Percentiles rank a stretch among this genome's conserved stretches.
phyloP scores from a whole-genome alignment of 2,888 invertebrate species.

The Dasypolia templi region DNA sequence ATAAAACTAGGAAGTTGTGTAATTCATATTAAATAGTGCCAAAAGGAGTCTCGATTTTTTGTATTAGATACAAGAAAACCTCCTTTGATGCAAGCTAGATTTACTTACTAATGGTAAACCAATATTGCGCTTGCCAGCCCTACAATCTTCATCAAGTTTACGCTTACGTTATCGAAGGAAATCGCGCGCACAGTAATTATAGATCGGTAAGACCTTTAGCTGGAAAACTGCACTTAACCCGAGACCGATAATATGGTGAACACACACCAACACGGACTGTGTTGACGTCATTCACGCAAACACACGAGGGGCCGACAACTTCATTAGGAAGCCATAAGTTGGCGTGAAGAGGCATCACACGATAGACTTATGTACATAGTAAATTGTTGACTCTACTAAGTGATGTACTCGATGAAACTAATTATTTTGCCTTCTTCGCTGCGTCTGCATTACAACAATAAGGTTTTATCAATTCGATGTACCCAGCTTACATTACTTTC shows the following conservation, averaged over 20 bases:
- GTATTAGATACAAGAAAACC: background rate
- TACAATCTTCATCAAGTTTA: conserved; percentile 73
- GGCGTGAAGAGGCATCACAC: conserved; percentile 76
- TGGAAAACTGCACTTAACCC: conserved; percentile 76
- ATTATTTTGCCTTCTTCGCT: conserved; percentile 36
- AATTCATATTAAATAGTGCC: background rate
- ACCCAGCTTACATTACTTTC: background rate
- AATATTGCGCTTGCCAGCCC: conserved; percentile 68
- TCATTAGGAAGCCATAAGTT: conserved; percentile 87
- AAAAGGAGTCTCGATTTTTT: background rate
- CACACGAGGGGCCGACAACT: conserved; percentile 76
- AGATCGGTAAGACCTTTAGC: conserved; percentile 83
- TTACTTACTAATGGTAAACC: background rate
- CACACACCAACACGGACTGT: conserved; percentile 39
- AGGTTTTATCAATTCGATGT: conserved; percentile 8
- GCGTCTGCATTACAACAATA: conserved; percentile 2
- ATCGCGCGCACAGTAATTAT: conserved; percentile 87
- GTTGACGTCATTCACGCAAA: conserved; percentile 63
- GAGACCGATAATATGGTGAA: conserved; percentile 48
- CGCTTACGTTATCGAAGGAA: conserved; percentile 82
- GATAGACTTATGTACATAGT: conserved; percentile 71
- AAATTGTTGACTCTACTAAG: conserved; percentile 72
- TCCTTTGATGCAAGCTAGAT: background rate
- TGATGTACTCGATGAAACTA: conserved; percentile 47
- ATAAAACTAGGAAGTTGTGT: background rate